Percentiles rank a stretch among this genome's conserved stretches.
These are phyloP conservation scores for Ophonus ardosiacus DNA, from an alignment of 2,888 invertebrate genomes.

Conservation along the genomic window DNA sequence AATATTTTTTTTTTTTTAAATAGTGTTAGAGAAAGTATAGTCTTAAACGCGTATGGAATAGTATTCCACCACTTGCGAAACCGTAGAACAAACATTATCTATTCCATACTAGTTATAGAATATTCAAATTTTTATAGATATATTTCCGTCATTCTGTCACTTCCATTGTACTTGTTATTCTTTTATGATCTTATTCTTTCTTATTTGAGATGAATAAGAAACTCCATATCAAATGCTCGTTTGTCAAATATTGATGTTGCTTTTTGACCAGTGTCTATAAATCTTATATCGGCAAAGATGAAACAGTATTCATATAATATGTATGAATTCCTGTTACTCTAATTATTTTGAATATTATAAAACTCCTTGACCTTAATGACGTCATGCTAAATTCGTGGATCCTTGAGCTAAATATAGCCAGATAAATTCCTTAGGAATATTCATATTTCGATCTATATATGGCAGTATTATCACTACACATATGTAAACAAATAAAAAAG, in stretches of 20 bases:
- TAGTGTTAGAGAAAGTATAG: no score
- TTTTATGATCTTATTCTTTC: no score
- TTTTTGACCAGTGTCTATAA: not conserved
- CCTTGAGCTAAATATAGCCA: constrained; percentile 32
- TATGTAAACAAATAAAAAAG: constrained; percentile 19
- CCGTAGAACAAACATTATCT: no score
- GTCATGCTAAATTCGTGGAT: constrained; percentile 25
- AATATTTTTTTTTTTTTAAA: no score
- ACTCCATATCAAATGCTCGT: not conserved
- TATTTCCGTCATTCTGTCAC: no score
- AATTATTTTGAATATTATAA: constrained; percentile 26
- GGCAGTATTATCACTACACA: not conserved
- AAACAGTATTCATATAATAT: not conserved
- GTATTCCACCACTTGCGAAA: no score
- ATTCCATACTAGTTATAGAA: no score
- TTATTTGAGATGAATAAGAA: no score
- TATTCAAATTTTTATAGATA: no score
- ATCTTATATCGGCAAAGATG: not conserved
- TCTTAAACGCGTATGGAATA: no score
- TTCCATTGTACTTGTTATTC: no score
- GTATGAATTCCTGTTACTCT: constrained; percentile 20
- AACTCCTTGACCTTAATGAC: constrained; percentile 28
- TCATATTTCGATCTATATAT: constrained; percentile 13
- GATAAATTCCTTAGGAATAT: constrained; percentile 17
- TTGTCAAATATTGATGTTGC: not conserved